phyloP scores from a whole-genome alignment of 2,797 vertebrate species.

The Sandelia bainsii region DNA sequence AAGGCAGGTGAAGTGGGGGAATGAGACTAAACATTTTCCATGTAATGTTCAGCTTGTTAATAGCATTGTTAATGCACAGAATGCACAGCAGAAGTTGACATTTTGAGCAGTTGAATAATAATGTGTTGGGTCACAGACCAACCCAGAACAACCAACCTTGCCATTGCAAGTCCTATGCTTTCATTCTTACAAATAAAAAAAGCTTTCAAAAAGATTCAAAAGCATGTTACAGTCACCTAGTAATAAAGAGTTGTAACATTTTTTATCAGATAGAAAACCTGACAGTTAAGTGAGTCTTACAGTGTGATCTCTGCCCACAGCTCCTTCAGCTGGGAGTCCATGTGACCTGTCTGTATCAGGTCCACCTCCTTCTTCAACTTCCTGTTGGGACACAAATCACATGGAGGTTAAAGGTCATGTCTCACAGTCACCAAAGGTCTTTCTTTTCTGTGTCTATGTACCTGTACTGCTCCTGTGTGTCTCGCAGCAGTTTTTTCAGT shows the following conservation, averaged over 20 bases:
- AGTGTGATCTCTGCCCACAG: slow-evolving; percentile 92
- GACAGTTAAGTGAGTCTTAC: slow-evolving; percentile 77
- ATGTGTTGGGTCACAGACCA: background rate
- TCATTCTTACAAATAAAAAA: no score
- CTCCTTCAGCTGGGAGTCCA: slow-evolving; percentile 95
- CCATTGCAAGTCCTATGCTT: no score
- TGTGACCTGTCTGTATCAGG: slow-evolving; percentile 94
- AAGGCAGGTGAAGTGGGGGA: background rate
- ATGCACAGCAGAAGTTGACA: background rate
- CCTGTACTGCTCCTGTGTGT: slow-evolving; percentile 98
- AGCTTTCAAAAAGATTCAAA: no score
- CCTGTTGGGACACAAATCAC: slow-evolving; percentile 75
- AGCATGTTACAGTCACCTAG: no score
- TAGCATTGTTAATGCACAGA: no score
- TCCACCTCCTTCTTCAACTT: slow-evolving; percentile 97
- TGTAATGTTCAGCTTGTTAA: no score
- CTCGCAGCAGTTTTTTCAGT: slow-evolving; percentile 94
- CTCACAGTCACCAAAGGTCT: background rate
- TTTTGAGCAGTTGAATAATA: background rate
- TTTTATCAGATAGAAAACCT: slow-evolving; percentile 6
- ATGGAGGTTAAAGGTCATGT: background rate
- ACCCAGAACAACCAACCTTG: background rate
- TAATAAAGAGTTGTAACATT: background rate
- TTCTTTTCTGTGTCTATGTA: slow-evolving; percentile 50
- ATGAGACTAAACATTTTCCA: background rate